phyloP scores from a whole-genome alignment of 2,113 vertebrate genomes.

The Dipodomys merriami region DNA sequence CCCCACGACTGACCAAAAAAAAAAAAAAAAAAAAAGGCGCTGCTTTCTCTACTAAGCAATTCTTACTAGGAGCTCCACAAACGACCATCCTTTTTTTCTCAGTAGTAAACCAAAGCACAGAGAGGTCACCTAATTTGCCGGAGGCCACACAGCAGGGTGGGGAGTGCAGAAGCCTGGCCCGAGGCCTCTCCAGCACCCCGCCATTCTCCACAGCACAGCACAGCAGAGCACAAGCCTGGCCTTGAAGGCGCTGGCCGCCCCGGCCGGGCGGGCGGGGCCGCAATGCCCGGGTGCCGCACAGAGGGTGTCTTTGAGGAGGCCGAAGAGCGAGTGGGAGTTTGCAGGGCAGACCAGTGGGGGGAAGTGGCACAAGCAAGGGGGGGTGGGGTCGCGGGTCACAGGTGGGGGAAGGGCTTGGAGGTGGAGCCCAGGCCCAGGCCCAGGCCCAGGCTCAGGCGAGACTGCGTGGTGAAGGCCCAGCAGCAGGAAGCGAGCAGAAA shows the following conservation, averaged over 20 bases:
- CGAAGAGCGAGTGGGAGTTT: background rate
- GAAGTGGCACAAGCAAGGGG: background rate
- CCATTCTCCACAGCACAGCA: background rate
- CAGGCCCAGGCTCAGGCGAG: no score
- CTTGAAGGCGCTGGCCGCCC: background rate
- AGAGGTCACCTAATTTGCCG: background rate
- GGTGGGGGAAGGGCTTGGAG: background rate
- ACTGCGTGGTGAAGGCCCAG: background rate
- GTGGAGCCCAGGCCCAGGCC: background rate
- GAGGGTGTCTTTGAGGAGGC: background rate
- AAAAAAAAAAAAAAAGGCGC: no score
- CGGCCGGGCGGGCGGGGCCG: background rate
- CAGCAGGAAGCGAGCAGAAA: background rate
- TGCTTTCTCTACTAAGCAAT: background rate
- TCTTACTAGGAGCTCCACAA: constrained; percentile 8
- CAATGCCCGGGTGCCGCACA: background rate
- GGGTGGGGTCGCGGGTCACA: background rate
- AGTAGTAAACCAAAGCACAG: background rate
- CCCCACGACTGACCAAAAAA: no score
- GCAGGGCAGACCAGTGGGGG: background rate
- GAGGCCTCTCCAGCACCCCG: background rate
- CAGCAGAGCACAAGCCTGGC: background rate
- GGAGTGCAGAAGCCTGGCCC: background rate
- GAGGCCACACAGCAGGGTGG: background rate
- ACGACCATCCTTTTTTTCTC: background rate